Evolutionary conservation across 2,113 vertebrate species (phyloP), one percentile per base, ranked within the genome.

Genomic region (Dicentrarchus labrax): DNA sequence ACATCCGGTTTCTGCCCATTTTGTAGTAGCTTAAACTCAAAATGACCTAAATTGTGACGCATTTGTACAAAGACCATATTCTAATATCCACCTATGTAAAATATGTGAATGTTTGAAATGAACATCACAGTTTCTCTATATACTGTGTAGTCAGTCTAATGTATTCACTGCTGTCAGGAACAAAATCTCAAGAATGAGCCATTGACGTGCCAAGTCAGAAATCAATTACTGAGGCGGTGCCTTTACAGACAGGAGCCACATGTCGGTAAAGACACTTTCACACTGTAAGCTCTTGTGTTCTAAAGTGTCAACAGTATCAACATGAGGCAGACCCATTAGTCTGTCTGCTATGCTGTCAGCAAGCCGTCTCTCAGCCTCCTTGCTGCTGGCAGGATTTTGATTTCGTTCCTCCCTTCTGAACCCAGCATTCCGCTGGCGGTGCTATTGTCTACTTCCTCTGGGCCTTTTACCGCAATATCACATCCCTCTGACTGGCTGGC

Each of bases 361-460:
- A 30, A 56, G 69, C 47, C 19, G 47, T 64, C 80, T 80, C 82
- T 71, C 76, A 51, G 78, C 62, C 61, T 68, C 80, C 75, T 48
- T 36, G n/a, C 80, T 82, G 82, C 73, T 89, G 83, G 72, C 85
- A 82, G 76, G 81, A 82, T 84, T 90, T 81, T 68, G 74, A 86
- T 85, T 85, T 78, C 17, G 64, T 80, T 77, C 79, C 88, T 86
- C 75, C 78, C 70, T 65, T 57, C 71, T 77, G 80, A 74, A 84
- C 86, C 54, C 39, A 78, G 65, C 80, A 62, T 88, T 89, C 83
- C 72, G 36, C 84, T 83, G 88, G 86, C 88, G 84, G 72, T 59
- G 82, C 89, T 82, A 82, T 89, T 88, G 91, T 91, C 85, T 78
- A 57, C 88, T 89, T 91, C 90, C 90, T 86, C 64, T 76, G 72